Evolutionary conservation across 2,113 vertebrate genomes (phyloP).

Genomic region (Panthera uncia): DNA sequence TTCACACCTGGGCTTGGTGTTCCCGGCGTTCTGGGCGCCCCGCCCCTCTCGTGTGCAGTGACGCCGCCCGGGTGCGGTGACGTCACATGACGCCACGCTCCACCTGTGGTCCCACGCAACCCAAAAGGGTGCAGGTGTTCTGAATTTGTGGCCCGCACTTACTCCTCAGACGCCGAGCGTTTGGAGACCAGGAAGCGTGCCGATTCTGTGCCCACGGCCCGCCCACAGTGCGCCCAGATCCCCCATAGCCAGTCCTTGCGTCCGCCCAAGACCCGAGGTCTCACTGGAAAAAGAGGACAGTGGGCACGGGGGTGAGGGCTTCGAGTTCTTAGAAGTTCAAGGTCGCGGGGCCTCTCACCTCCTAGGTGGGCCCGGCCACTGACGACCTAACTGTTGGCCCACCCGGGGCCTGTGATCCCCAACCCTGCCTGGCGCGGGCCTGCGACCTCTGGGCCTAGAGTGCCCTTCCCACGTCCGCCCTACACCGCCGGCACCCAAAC

Average conservation of each 20-base stretch:
- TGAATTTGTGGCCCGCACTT: not conserved
- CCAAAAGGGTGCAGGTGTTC: not conserved
- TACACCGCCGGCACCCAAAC: not conserved
- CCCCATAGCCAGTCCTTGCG: accelerated
- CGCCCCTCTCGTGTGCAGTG: not conserved
- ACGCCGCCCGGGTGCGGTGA: not conserved
- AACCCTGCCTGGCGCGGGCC: not conserved
- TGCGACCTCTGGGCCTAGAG: not conserved
- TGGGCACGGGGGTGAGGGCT: not conserved
- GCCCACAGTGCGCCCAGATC: not conserved
- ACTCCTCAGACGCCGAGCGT: not conserved
- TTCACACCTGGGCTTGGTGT: not conserved
- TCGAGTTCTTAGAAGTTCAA: not conserved
- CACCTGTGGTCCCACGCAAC: not conserved
- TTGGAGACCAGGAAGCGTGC: not conserved
- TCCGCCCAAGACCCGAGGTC: not conserved
- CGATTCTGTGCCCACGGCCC: not conserved
- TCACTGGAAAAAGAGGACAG: not conserved
- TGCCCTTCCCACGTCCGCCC: not conserved
- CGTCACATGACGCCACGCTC: not conserved
- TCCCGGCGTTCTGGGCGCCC: not conserved
- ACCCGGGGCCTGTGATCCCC: not conserved
- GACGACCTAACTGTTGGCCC: accelerated
- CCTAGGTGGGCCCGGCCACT: not conserved
- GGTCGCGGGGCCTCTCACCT: not conserved